A percentile compares a stretch with the other conserved stretches of the same genome.
phyloP scores from a whole-genome alignment of 2,888 invertebrate genomes.

The Coleophora deauratella region DNA sequence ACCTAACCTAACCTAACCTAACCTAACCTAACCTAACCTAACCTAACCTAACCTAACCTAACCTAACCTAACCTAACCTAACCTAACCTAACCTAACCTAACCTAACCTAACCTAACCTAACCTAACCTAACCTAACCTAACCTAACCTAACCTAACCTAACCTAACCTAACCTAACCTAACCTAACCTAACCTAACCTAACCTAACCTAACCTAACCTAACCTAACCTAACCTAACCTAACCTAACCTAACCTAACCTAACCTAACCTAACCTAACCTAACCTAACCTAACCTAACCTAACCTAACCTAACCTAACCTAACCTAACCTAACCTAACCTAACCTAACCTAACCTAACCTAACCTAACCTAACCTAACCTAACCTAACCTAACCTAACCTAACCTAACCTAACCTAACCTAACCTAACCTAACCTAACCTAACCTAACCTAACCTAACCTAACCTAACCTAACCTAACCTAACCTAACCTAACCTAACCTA shows the following conservation, averaged over 20 bases:
- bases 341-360: constrained; percentile 16
- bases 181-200: constrained; percentile 8
- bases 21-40: constrained; percentile 6
- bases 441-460: too few relatives aligned
- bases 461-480: too few relatives aligned
- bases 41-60: constrained; percentile 4
- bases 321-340: constrained; percentile 19
- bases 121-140: constrained; percentile 12
- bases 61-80: constrained; percentile 9
- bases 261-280: constrained; percentile 1
- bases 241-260: constrained; percentile 1
- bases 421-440: too few relatives aligned
- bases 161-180: constrained; percentile 14
- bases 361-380: constrained; percentile 12
- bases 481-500: too few relatives aligned
- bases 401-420: too few relatives aligned
- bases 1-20: constrained; percentile 9
- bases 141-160: constrained; percentile 18
- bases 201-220: constrained; percentile 9
- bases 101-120: constrained; percentile 7
- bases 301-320: constrained; percentile 3
- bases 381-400: too few relatives aligned
- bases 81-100: too few relatives aligned
- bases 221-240: constrained; percentile 7
- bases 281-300: neutral